Evolutionary conservation across 2,888 invertebrate genomes (phyloP), one percentile per base, ranked within the genome.

Genomic region (Drosophila nr. medialis): DNA sequence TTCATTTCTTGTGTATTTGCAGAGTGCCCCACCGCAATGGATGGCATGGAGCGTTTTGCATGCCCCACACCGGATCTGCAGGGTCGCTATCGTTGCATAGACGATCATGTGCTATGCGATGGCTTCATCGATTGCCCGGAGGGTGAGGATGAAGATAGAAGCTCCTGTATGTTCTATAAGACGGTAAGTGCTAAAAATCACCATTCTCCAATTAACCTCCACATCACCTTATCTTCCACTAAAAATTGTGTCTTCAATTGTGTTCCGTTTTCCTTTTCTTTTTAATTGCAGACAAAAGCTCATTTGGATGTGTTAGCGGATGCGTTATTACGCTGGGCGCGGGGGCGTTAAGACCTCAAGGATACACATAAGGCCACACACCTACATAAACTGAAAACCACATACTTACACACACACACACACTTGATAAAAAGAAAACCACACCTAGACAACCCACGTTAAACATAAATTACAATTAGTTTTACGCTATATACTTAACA

Each of bases 101-200:
- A 98, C 93, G 98, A 98, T 94, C 98, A 98, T 93, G 97, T 97
- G 85, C 95, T 98, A 65, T 98, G 98, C 93, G 98, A 98, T 93
- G 98, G 98, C 79, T 98, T 98, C 94, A 96, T 97, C 92, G 98
- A 98, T 95, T 98, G 98, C 93, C 98, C 98, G 72, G 96, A 95
- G 86, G 97, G 97, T 72, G 98, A 98, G 93, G 98, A 98, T 93
- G 98, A 98, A 93, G 97, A 98, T 92, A 94, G 98, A 91, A 97
- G 97, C 93, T 96, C 97, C 90, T 98, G 98, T 94, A 98, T 98
- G 98, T 98, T 98, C 94, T 98, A 98, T 93, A 98, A 98, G 95
- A 98, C 98, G 95, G 98, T 98, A 94, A 95, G 95, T 93, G 10
- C 3, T 2, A 21, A n/a, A 4, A 3, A 30, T 4, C 2, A 8